Base-by-base conservation (phyloP, 2,113 vertebrate genomes). In the Oceanodroma tethys region DNA sequence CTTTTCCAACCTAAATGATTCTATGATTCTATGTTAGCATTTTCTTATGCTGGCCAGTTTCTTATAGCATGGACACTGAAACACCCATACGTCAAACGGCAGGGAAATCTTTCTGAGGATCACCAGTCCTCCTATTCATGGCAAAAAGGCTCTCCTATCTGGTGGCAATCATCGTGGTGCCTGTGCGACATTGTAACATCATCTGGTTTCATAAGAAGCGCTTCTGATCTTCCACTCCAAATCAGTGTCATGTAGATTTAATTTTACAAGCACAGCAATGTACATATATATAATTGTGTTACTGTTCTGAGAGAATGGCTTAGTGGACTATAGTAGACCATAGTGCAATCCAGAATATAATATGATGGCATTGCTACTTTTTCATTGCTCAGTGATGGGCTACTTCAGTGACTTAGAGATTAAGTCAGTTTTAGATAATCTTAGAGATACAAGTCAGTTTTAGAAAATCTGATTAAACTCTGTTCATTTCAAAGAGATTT, bases 171-270 rank as follows among this genome's bases (percentile, higher is more conserved):
- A 22, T 45, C 2, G 0, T 6, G 25, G 34, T 67, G 16, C 34
- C 56, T 62, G 21, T 67, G n/a, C 1, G 4, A 45, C 7, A 6
- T 27, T 81, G 2, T 34, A 5, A 9, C 45, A 11, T 45, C 45
- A 78, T 43, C 45, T 40, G 25, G 1, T 84, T 89, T 50, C 14
- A 7, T 10, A 40, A 34, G 12, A 72, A 80, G 3, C 0, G 0
- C 15, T 84, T 68, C 72, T 47, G 19, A 55, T 62, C 22, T 81
- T 63, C 34, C 36, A 34, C 18, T 62, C 18, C 27, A 38, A 73
- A 68, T 42, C 19, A 59, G 7, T 78, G 66, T 88, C 11, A 18
- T 19, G 53, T 6, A 14, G 17, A 59, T 86, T 67, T 45, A 55
- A 55, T 73, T 84, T 56, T 78, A 32, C 4, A 63, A 78, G 22